phyloP scores from a whole-genome alignment of 2,797 vertebrate species.

The Megalops cyprinoides region DNA sequence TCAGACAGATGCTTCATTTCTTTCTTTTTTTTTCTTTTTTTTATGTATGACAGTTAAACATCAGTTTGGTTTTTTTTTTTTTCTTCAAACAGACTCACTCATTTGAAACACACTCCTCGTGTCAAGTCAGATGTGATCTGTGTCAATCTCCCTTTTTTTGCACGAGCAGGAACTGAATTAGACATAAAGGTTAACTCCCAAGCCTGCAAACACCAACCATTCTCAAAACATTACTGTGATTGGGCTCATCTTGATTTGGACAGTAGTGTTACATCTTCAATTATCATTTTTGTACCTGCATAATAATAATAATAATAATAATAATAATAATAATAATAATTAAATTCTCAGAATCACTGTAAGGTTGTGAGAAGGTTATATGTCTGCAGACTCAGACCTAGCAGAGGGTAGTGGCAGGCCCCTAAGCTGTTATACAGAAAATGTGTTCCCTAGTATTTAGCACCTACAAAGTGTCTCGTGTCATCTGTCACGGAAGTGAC shows the following conservation, averaged over 20 bases:
- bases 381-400: neutral
- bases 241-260: too few species aligned
- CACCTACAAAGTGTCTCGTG: constrained; percentile 23
- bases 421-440: neutral
- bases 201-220: neutral
- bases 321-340: too few species aligned
- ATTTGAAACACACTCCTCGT: constrained; percentile 14
- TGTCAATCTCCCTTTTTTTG: neutral
- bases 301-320: too few species aligned
- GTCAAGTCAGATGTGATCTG: neutral
- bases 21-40: too few species aligned
- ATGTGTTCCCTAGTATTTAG: constrained; percentile 12
- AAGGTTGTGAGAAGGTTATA: neutral
- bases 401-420: neutral
- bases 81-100: constrained; percentile 14
- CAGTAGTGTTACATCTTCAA: too few species aligned
- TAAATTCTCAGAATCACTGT: neutral
- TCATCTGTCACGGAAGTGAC: constrained; percentile 4
- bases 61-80: constrained; percentile 35
- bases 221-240: neutral
- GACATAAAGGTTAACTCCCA: neutral
- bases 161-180: neutral
- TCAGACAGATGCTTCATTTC: constrained; percentile 47
- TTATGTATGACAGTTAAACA: constrained; percentile 61
- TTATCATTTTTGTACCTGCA: too few species aligned